These are phyloP conservation scores for Pelobates cultripes DNA, from an alignment of 2,797 vertebrate species.

Conservation along the genomic window DNA sequence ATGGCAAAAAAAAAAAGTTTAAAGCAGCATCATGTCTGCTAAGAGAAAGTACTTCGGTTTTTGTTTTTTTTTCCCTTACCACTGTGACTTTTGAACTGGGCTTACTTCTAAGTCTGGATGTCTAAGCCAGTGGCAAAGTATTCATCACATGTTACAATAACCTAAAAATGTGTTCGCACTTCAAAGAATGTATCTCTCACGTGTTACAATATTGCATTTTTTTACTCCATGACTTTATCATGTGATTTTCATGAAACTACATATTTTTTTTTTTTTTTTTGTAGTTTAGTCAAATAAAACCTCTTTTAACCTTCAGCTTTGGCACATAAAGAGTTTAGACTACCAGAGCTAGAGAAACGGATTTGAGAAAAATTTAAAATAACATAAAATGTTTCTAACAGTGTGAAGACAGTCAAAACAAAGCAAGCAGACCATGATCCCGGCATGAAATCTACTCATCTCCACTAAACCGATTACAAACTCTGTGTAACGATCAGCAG, in stretches of 20 bases:
- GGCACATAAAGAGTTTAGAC: too few relatives aligned
- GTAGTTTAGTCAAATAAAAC: too few relatives aligned
- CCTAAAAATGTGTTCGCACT: background rate
- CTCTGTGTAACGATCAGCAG: background rate
- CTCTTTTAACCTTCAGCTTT: too few relatives aligned
- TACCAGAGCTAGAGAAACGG: background rate
- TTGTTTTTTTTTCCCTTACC: too few relatives aligned
- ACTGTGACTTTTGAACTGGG: too few relatives aligned
- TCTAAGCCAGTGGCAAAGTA: background rate
- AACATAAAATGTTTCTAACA: background rate
- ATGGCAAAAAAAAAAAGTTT: too few relatives aligned
- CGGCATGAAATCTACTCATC: constrained; percentile 31
- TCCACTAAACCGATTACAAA: constrained; percentile 42
- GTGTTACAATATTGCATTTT: background rate
- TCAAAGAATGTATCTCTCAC: background rate
- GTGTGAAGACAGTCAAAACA: background rate
- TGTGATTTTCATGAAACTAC: background rate
- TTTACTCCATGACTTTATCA: background rate
- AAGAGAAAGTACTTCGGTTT: too few relatives aligned
- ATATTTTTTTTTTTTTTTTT: too few relatives aligned
- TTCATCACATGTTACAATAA: background rate
- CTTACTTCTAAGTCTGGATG: background rate
- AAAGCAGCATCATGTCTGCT: too few relatives aligned
- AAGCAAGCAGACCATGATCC: constrained; percentile 26
- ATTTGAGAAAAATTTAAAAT: background rate